Percentiles rank a stretch among this genome's conserved stretches.
Conservation (phyloP, 2,888 invertebrate genomes). For the Calliphora vomitoria region DNA sequence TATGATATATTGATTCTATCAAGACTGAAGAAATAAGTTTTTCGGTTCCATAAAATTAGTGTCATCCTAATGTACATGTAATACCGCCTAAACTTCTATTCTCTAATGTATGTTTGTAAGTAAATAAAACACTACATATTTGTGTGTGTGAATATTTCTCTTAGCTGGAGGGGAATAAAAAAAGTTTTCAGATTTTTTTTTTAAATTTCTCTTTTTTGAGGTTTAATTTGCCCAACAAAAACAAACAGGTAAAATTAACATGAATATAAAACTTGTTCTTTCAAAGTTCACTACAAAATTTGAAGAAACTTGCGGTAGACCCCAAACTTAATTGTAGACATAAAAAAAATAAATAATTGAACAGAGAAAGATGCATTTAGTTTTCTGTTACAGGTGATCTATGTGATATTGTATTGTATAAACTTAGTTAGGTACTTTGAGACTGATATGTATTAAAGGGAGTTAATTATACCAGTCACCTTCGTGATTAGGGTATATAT, state of each 20-base stretch:
- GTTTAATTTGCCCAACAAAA: constrained; percentile 29
- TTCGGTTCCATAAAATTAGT: too few species aligned
- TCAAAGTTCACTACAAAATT: not conserved
- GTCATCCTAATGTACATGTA: too few species aligned
- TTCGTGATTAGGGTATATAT: too few species aligned
- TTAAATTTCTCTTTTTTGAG: not conserved
- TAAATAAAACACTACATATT: not conserved
- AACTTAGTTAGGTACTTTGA: too few species aligned
- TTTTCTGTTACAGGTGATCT: too few species aligned
- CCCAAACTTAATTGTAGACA: constrained; percentile 20
- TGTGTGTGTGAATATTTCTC: constrained; percentile 14
- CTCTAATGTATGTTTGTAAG: not conserved
- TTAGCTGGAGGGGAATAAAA: not conserved
- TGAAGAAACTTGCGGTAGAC: not conserved
- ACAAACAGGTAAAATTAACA: constrained; percentile 20
- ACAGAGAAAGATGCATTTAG: not conserved
- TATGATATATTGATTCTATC: too few species aligned
- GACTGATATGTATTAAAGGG: too few species aligned
- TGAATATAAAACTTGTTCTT: not conserved
- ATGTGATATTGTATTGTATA: too few species aligned
- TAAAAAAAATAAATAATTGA: not conserved
- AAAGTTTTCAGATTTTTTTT: not conserved
- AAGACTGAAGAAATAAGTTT: too few species aligned
- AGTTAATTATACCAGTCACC: too few species aligned
- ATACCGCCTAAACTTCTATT: not conserved